phyloP scores from a whole-genome alignment of 2,113 vertebrate species.

The Colaptes auratus region DNA sequence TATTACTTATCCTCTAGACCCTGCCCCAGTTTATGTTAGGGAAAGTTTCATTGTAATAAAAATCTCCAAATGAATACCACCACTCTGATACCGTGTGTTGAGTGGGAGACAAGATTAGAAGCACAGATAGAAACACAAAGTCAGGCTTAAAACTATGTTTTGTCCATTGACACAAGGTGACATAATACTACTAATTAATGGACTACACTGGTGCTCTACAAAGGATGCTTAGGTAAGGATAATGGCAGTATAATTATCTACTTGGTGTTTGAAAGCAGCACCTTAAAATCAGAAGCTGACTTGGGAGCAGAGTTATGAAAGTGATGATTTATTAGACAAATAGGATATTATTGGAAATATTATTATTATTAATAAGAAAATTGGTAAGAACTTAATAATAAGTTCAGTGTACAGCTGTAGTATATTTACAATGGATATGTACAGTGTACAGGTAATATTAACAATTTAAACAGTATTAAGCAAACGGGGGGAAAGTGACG shows the following conservation, averaged over 20 bases:
- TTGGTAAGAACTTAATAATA: no score
- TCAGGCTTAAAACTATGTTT: background rate
- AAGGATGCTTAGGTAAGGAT: background rate
- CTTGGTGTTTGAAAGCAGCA: background rate
- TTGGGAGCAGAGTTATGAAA: no score
- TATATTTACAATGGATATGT: no score
- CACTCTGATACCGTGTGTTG: fast-evolving
- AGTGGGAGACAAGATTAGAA: background rate
- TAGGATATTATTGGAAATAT: no score
- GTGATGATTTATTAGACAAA: no score
- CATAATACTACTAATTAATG: background rate
- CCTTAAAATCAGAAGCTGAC: background rate
- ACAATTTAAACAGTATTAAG: no score
- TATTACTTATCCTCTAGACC: background rate
- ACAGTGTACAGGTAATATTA: no score
- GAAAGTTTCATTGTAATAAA: background rate
- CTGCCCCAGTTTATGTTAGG: background rate
- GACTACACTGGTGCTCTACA: background rate
- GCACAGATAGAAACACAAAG: background rate
- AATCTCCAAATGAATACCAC: background rate
- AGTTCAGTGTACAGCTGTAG: no score
- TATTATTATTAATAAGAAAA: no score
- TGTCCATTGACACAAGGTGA: background rate
- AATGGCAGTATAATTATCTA: background rate
- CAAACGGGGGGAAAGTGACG: no score